Conservation (phyloP, 2,113 vertebrate species). For the Eublepharis macularius region DNA sequence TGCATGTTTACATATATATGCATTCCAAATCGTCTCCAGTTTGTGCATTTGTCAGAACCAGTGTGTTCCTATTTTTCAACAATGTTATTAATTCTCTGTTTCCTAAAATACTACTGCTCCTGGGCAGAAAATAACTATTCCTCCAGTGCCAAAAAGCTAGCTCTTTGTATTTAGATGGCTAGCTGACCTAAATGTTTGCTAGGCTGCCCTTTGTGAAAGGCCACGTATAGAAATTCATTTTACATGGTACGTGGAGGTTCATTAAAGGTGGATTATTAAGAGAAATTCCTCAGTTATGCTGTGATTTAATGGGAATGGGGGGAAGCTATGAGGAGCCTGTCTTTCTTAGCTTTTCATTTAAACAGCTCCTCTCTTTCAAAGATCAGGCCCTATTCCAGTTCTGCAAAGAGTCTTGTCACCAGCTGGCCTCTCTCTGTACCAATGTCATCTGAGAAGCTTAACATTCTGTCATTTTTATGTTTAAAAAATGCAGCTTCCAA, state of each 20-base stretch:
- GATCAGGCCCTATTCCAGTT: background rate
- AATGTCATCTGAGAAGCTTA: background rate
- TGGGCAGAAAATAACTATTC: constrained; percentile 1
- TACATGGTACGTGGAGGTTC: background rate
- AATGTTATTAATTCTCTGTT: constrained; percentile 24
- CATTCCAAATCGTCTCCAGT: constrained; percentile 58
- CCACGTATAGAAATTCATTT: background rate
- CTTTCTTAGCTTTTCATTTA: background rate
- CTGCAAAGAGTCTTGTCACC: background rate
- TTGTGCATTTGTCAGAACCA: constrained; percentile 65
- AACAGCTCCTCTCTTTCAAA: background rate
- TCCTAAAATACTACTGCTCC: constrained; percentile 55
- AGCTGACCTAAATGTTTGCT: background rate
- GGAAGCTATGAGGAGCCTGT: background rate
- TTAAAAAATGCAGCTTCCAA: no score
- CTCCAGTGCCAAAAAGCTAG: accelerated
- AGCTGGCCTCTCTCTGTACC: background rate
- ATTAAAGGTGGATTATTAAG: background rate
- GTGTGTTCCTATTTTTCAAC: constrained; percentile 54
- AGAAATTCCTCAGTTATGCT: background rate
- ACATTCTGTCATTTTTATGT: background rate
- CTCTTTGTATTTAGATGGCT: background rate
- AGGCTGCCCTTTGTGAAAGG: constrained; percentile 22
- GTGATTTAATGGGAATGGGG: background rate
- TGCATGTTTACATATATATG: constrained; percentile 68